A percentile compares a stretch with the other conserved stretches of the same genome.
Evolutionary conservation across 2,113 vertebrate species (phyloP).

Genomic region (Salminus brasiliensis): DNA sequence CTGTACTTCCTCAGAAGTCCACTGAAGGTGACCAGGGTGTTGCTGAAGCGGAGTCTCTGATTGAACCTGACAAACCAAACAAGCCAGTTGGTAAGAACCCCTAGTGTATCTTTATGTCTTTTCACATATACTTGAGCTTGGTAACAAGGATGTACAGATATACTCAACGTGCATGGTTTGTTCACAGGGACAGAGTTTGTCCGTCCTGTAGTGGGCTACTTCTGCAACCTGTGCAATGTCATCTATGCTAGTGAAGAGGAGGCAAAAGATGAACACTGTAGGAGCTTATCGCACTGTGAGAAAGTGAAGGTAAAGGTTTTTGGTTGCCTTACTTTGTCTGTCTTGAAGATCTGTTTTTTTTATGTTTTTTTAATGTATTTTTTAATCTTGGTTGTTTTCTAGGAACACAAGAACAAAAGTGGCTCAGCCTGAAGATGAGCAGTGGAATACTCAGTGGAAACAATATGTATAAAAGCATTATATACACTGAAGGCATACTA

Average conservation of each 20-base stretch:
- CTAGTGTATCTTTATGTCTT: neutral
- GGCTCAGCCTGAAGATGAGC: neutral
- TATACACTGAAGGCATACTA: neutral
- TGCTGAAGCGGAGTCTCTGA: neutral
- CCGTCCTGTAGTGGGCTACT: conserved; percentile 73
- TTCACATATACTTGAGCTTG: neutral
- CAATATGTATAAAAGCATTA: neutral
- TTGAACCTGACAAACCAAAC: conserved; percentile 75
- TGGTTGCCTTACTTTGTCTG: neutral
- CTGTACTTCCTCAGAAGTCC: conserved; percentile 6
- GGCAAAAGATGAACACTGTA: conserved; percentile 75
- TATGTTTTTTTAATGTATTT: no score
- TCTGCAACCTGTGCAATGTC: conserved; percentile 72
- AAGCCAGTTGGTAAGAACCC: conserved; percentile 83
- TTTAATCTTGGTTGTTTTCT: neutral
- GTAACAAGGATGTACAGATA: neutral
- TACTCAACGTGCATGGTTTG: neutral
- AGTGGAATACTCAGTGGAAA: neutral
- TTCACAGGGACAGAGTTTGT: conserved; percentile 71
- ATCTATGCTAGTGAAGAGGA: conserved; percentile 75
- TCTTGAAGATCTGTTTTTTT: neutral
- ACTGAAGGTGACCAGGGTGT: conserved; percentile 13
- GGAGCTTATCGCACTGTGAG: conserved; percentile 66
- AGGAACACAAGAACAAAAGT: conserved; percentile 39
- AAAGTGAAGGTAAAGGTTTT: conserved; percentile 64